Conservation (phyloP, 2,797 vertebrate species). For the Cirrhinus mrigala region DNA sequence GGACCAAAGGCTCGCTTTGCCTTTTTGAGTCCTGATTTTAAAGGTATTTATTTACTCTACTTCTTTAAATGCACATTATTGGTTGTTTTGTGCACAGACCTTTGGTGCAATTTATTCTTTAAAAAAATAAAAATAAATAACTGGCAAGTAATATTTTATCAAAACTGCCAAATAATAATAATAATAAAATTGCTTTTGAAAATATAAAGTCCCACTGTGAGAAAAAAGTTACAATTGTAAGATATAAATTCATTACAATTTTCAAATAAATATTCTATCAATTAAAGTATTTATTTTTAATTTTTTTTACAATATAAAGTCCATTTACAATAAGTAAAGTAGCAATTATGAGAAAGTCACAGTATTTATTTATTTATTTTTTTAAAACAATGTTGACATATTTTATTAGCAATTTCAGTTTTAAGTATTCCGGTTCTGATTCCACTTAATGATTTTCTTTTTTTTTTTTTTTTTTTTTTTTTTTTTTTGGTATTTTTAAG, state of each 20-base stretch:
- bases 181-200: background rate
- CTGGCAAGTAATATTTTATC: background rate
- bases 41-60: background rate
- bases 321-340: background rate
- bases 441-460: too few species aligned
- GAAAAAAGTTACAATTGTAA: background rate
- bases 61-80: background rate
- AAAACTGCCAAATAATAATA: background rate
- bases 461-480: too few species aligned
- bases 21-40: background rate
- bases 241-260: too few species aligned
- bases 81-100: background rate
- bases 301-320: too few species aligned
- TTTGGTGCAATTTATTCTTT: background rate
- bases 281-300: too few species aligned
- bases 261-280: too few species aligned
- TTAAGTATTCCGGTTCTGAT: too few species aligned
- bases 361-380: background rate
- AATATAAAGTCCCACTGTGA: background rate
- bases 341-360: background rate
- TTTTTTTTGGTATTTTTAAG: too few species aligned
- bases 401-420: too few species aligned
- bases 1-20: constrained; percentile 9
- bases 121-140: background rate
- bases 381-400: background rate